Percentiles rank a stretch among this genome's conserved stretches.
Conservation (phyloP, 1,140 invertebrate genomes). For the Zophobas morio region DNA sequence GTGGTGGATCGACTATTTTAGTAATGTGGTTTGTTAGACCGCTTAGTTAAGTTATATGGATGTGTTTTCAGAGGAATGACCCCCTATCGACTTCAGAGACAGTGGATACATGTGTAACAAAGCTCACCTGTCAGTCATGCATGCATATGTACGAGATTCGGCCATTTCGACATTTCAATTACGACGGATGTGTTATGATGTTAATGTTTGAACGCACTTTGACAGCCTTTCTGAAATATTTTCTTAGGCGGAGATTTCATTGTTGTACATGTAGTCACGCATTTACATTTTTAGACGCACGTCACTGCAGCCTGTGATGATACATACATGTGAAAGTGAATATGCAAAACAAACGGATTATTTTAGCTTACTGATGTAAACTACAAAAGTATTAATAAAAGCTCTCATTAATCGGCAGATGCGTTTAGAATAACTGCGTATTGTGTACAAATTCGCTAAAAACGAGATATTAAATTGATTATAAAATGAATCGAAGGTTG, state of each 20-base stretch:
- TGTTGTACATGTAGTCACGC: not conserved
- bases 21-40: constrained; percentile 11
- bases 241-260: constrained; percentile 28
- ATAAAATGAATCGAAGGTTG: too few species aligned
- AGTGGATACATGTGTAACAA: constrained; percentile 36
- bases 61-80: constrained; percentile 13
- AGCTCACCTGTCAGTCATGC: constrained; percentile 33
- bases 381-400: too few species aligned
- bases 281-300: constrained; percentile 9
- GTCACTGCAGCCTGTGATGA: not conserved
- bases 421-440: too few species aligned
- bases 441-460: too few species aligned
- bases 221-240: constrained; percentile 31
- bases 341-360: too few species aligned
- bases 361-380: too few species aligned
- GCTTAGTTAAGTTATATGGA: constrained; percentile 1
- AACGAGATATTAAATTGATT: too few species aligned
- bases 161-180: constrained; percentile 33
- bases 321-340: too few species aligned
- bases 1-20: constrained; percentile 39
- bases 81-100: constrained; percentile 23
- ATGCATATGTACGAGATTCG: constrained; percentile 8
- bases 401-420: too few species aligned
- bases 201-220: constrained; percentile 14
- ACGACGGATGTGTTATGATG: constrained; percentile 36